Evolutionary conservation across 1,140 invertebrate genomes (phyloP), one percentile per base, ranked within the genome.

Genomic region (Leptinotarsa undecemlineata): DNA sequence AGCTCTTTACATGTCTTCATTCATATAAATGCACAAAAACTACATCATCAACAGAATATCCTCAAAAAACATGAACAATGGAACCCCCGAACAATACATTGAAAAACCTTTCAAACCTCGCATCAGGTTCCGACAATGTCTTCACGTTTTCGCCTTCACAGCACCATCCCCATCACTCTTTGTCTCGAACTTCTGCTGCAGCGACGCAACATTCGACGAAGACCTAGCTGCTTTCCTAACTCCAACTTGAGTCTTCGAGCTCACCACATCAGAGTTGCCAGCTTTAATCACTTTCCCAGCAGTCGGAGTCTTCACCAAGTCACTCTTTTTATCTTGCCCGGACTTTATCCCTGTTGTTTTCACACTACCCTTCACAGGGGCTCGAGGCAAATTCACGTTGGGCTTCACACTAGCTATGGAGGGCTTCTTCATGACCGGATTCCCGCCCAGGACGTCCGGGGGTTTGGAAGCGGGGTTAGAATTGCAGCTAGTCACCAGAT

Each of bases 161-260:
- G 15, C 63, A n/a, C n/a, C 63, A 64, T 33, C 26, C 20, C 21
- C 51, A 26, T 57, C 75, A 73, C 76, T 80, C 73, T 78, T 80
- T 17, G 87, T 86, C 81, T 93, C 91, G 80, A 93, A 93, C 82
- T 92, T 93, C 75, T 92, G 90, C 78, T 93, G 92, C 68, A 93
- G 85, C 42, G 90, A 91, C 1, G 92, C 91, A 42, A 93, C 91
- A 77, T 90, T 92, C 4, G 90, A 91, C 64, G 88, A 88, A 82
- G 89, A 88, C 5, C 86, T 84, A 6, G 87, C 83, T 57, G 85
- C 86, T 26, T 84, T 77, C 77, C 85, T 85, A 13, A 85, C 80
- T 17, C 78, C 87, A 48, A 81, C 78, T 2, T 86, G 86, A 66
- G 81, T 84, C 73, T 82, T 86, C 85, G 83, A 84, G 26, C 72